phyloP scores from a whole-genome alignment of 2,797 vertebrate genomes.

The Luscinia luscinia region DNA sequence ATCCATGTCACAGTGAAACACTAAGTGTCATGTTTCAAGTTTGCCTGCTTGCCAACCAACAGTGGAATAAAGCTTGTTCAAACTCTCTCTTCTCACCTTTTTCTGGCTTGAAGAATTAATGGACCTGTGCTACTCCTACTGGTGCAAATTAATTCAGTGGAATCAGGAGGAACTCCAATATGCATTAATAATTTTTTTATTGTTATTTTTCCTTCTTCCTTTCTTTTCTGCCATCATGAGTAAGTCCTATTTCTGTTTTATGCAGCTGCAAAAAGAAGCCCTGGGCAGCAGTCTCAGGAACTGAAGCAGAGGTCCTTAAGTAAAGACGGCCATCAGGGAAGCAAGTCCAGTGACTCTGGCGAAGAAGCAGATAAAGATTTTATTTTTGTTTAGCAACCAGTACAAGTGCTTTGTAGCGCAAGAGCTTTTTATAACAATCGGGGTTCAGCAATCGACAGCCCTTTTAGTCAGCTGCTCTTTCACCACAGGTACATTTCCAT shows the following conservation, averaged over 20 bases:
- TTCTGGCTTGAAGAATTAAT: background rate
- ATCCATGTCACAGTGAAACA: background rate
- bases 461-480: slow-evolving; percentile 55
- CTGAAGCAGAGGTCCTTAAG: slow-evolving; percentile 78
- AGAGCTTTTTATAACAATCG: slow-evolving; percentile 46
- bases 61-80: background rate
- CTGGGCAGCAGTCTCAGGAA: slow-evolving; percentile 78
- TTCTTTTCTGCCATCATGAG: background rate
- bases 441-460: slow-evolving; percentile 43
- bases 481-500: slow-evolving; percentile 40
- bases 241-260: slow-evolving; percentile 67
- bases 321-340: slow-evolving; percentile 80
- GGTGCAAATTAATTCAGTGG: background rate
- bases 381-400: slow-evolving; percentile 86
- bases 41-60: background rate
- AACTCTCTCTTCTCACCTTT: background rate
- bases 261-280: slow-evolving; percentile 78
- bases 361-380: slow-evolving; percentile 93
- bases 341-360: slow-evolving; percentile 88
- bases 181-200: background rate
- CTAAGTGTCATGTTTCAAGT: background rate
- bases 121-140: background rate
- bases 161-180: background rate
- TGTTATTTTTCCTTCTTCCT: background rate
- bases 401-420: background rate